Base-by-base conservation (phyloP, 1,140 invertebrate species). In the Notospermus geniculatus region DNA sequence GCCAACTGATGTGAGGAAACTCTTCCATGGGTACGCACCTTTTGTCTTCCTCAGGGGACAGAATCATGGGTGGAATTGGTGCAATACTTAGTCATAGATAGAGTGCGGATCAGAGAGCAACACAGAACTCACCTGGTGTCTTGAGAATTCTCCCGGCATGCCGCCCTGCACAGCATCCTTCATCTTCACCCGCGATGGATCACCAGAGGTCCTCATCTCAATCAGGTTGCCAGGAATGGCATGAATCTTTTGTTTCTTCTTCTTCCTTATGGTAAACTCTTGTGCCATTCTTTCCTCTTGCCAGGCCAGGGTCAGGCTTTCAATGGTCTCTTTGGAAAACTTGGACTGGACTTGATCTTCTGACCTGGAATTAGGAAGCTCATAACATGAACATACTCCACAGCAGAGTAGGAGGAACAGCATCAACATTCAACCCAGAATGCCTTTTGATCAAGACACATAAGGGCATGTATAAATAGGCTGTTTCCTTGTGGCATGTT, bases 121-220 rank as follows among this genome's bases (percentile, higher is more conserved):
- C n/a, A 36, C 15, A 36, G 32, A 36, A 36, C 32, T 36, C 5
- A 50, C 46, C 46, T 50, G 46, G 25, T 50, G 19, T 50, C n/a
- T 50, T 23, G 46, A 23, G 46, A 50, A 50, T 23, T 4, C 9
- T 50, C 46, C 46, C 46, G 46, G 46, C 46, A n/a, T 50, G 4
- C 46, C 46, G n/a, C 46, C 46, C n/a, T 50, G n/a, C 4, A 50
- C 46, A 23, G 25, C 46, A 50, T 50, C 46, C n/a, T n/a, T 19
- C 5, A 50, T 5, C 9, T 50, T 50, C n/a, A 50, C n/a, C 46
- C 46, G 46, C 15, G 32, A 7, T 36, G n/a, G n/a, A 13, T 50
- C n/a, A 7, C 4, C n/a, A 50, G 46, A 23, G 4, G 19, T 19
- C 25, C n/a, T 50, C 46, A 7, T 50, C n/a, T 27, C 25, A 19